Conservation (phyloP, 1,140 invertebrate genomes). For the Mycetomoellerius zeteki region DNA sequence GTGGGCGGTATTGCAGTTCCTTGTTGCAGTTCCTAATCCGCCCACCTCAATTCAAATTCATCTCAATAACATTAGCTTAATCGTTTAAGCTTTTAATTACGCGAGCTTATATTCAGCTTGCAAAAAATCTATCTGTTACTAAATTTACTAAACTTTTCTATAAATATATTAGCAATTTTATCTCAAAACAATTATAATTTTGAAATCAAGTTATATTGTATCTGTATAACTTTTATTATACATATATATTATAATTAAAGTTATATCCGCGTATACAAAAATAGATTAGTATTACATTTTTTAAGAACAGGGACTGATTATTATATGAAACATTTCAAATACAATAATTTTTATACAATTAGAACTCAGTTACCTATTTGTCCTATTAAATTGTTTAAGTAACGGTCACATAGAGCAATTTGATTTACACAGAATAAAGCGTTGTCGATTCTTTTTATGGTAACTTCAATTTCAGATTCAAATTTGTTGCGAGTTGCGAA, state of each 20-base stretch:
- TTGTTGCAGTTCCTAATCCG: constrained; percentile 79
- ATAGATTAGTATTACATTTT: neutral
- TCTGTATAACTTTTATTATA: neutral
- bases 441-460: constrained; percentile 67
- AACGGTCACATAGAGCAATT: constrained; percentile 13
- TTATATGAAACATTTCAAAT: constrained; percentile 4
- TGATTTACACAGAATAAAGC: constrained; percentile 47
- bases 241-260: neutral
- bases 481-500: constrained; percentile 69
- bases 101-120: constrained; percentile 77
- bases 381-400: neutral
- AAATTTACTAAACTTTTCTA: constrained; percentile 39
- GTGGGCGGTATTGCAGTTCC: constrained; percentile 81
- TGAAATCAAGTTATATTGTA: neutral
- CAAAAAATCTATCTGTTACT: constrained; percentile 29
- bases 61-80: constrained; percentile 86
- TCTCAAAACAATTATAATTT: constrained; percentile 22
- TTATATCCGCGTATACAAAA: neutral
- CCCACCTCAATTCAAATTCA: constrained; percentile 78
- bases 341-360: neutral
- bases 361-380: neutral
- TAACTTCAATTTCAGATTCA: constrained; percentile 65
- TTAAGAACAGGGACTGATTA: neutral
- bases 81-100: constrained; percentile 83
- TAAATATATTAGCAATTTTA: neutral